Evolutionary conservation across 2,113 vertebrate species (phyloP).

Genomic region (Oryzias curvinotus): DNA sequence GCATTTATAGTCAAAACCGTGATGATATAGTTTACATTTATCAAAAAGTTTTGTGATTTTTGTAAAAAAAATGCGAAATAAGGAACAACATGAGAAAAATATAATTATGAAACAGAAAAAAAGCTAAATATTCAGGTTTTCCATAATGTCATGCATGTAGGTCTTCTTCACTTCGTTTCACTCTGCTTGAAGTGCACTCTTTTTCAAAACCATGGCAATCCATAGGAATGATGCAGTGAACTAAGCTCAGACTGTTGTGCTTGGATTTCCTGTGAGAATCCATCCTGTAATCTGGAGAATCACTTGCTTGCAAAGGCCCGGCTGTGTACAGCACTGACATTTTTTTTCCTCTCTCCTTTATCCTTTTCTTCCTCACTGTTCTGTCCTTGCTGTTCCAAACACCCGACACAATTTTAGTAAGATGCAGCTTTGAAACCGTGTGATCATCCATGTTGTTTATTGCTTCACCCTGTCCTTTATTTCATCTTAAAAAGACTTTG

Average conservation of each 20-base stretch:
- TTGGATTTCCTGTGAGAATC: conserved; percentile 58
- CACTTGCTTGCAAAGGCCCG: conserved; percentile 19
- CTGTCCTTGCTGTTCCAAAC: conserved; percentile 13
- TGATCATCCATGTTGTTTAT: conserved; percentile 8
- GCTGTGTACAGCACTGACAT: conserved; percentile 9
- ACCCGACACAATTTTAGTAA: conserved; percentile 19
- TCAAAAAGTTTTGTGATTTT: no score
- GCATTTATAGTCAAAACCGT: no score
- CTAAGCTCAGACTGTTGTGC: conserved; percentile 38
- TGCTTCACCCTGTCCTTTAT: not conserved
- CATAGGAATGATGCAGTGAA: conserved; percentile 53
- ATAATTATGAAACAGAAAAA: no score
- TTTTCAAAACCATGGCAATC: conserved; percentile 42
- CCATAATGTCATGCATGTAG: no score
- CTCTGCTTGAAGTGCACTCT: not conserved
- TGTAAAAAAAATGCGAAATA: no score
- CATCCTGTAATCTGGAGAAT: conserved; percentile 63
- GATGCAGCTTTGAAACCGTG: conserved; percentile 3
- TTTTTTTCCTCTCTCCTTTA: conserved; percentile 12
- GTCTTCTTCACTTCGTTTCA: no score
- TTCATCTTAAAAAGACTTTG: no score
- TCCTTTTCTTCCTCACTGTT: conserved; percentile 5
- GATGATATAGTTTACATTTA: no score
- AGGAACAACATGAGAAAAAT: no score
- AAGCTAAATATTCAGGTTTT: no score